Evolutionary conservation across 2,113 vertebrate genomes (phyloP), one percentile per base, ranked within the genome.

Genomic region (Plecotus auritus): DNA sequence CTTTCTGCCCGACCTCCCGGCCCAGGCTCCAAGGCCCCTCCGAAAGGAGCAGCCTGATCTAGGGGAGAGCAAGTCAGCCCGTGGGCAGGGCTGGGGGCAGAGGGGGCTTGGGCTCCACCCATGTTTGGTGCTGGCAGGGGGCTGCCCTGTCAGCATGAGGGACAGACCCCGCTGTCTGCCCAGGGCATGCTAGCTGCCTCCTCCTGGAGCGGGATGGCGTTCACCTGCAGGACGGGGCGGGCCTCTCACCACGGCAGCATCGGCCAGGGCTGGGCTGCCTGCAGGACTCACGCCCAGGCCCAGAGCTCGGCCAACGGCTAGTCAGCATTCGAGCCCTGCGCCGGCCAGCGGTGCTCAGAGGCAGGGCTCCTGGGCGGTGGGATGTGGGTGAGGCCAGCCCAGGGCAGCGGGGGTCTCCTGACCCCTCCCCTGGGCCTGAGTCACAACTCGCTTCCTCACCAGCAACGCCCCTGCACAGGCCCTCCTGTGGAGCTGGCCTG

Each of bases 241-340:
- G 40, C 14, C 66, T 23, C 49, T 22, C n/a, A 8, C 35, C 4
- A 7, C 0, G 0, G 45, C n/a, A 14, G 49, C 28, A 3, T 28
- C 20, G 45, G 6, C 17, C 30, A 2, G 1, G 2, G 56, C 17
- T 0, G 0, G 0, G 9, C 47, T 0, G 0, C 14, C 47, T 8
- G 20, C 64, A 5, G 6, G 11, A 4, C 45, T 37, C 47, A 7
- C 0, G 4, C 40, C 35, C 35, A 35, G 32, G 59, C 13, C 9
- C 7, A 1, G 49, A 20, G 61, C 30, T 0, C 10, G 0, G 23
- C 32, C 7, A 7, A 35, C 1, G 0, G 7, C 67, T n/a, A 35
- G 18, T 77, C 8, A 14, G 42, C 10, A 30, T 42, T 0, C 0
- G 7, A 56, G 7, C 20, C 51, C n/a, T 0, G 30, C 32, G 45